Evolutionary conservation across 2,797 vertebrate species (phyloP).

Genomic region (Chelidonichthys spinosus): DNA sequence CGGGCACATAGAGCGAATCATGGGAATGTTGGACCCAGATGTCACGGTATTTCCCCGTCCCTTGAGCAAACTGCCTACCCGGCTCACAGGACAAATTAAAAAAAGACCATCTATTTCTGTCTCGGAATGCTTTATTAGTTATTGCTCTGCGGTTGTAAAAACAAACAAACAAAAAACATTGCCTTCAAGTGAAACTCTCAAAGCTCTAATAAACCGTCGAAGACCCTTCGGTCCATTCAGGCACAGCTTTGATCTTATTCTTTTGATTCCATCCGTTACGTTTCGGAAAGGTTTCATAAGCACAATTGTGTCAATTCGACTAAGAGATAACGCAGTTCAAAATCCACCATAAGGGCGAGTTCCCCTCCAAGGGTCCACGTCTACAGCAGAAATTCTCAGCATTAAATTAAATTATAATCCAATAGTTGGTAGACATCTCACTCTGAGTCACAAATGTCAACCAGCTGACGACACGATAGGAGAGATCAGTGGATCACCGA

Average conservation of each 20-base stretch:
- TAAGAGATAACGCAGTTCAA: not conserved
- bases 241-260: slow-evolving; percentile 4
- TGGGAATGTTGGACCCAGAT: slow-evolving; percentile 67
- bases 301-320: not conserved
- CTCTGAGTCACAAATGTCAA: slow-evolving; percentile 8
- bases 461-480: not conserved
- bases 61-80: slow-evolving; percentile 49
- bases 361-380: not conserved
- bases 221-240: not conserved
- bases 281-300: not conserved
- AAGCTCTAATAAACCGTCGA: not conserved
- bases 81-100: slow-evolving; percentile 50
- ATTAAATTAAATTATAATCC: slow-evolving; percentile 1
- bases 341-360: slow-evolving; percentile 12
- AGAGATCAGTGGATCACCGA: slow-evolving; percentile 2
- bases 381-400: slow-evolving; percentile 5
- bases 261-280: slow-evolving; percentile 2
- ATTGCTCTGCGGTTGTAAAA: slow-evolving; percentile 31
- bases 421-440: slow-evolving; percentile 21
- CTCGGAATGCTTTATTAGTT: slow-evolving; percentile 70
- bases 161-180: slow-evolving; percentile 9
- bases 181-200: slow-evolving; percentile 31
- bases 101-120: slow-evolving; percentile 67
- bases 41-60: slow-evolving; percentile 65
- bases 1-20: slow-evolving; percentile 47